Conservation (phyloP, 2,113 vertebrate species). For the Tyrannus savana region DNA sequence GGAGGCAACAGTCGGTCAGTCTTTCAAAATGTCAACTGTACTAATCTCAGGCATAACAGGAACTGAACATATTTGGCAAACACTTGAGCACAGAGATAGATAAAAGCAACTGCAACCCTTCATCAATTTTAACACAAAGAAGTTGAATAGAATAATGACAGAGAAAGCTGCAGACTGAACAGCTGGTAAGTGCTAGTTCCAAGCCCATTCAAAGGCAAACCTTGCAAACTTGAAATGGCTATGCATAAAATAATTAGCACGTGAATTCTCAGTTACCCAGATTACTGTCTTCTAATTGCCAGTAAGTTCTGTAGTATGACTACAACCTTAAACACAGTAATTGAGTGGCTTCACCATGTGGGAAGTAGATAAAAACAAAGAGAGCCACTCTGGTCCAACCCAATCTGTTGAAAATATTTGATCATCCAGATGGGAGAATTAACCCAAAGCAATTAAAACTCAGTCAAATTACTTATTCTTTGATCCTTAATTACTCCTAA, state of each 20-base stretch:
- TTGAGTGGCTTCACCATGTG: background rate
- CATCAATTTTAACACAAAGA: background rate
- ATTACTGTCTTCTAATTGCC: background rate
- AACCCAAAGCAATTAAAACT: slow-evolving; percentile 21
- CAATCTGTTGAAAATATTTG: background rate
- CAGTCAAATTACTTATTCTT: background rate
- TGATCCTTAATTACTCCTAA: slow-evolving; percentile 19
- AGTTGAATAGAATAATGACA: background rate
- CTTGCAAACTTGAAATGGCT: background rate
- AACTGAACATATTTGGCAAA: background rate
- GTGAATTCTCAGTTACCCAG: background rate
- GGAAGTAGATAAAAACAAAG: background rate
- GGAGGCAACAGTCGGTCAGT: background rate
- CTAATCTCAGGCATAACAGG: background rate
- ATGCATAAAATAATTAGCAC: background rate
- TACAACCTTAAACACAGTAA: background rate
- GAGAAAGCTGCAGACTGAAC: background rate
- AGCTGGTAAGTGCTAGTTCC: background rate
- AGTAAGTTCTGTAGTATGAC: background rate
- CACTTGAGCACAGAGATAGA: background rate
- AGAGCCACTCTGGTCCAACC: background rate
- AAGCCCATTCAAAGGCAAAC: background rate
- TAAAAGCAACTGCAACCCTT: background rate
- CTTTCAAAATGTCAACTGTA: background rate
- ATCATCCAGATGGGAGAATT: background rate